These are phyloP conservation scores for Spinibarbus caldwelli DNA, from an alignment of 2,797 vertebrate species.

Conservation along the genomic window DNA sequence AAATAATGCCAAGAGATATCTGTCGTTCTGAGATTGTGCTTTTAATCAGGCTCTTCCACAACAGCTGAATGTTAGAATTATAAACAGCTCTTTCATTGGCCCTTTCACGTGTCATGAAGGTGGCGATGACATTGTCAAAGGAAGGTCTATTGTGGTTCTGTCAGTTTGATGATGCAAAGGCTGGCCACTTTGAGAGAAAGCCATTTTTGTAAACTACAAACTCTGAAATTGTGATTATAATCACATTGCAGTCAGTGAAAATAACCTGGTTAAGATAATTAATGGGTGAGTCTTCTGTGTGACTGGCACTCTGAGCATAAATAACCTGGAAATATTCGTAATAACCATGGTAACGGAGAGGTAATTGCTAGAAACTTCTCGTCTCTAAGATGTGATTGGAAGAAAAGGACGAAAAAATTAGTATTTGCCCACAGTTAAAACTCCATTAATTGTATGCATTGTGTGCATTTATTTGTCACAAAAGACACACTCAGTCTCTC, in stretches of 20 bases:
- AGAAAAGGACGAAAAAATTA: conserved; percentile 64
- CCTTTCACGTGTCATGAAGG: conserved; percentile 3
- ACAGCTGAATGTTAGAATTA: conserved; percentile 10
- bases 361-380: conserved; percentile 75
- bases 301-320: conserved; percentile 77
- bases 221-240: conserved; percentile 65
- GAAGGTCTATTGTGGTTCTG: conserved; percentile 28
- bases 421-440: conserved; percentile 61
- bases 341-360: conserved; percentile 77
- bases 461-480: conserved; percentile 67
- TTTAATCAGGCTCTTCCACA: conserved; percentile 18
- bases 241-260: conserved; percentile 68
- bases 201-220: conserved; percentile 52
- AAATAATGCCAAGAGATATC: conserved; percentile 42
- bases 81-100: conserved; percentile 33
- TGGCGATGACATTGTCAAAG: conserved; percentile 24
- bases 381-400: conserved; percentile 59
- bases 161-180: conserved; percentile 24
- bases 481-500: conserved; percentile 57
- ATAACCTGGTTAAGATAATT: conserved; percentile 75
- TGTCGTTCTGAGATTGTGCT: conserved; percentile 48
- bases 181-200: conserved; percentile 6
- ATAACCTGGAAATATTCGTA: conserved; percentile 80
- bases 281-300: conserved; percentile 69
- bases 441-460: conserved; percentile 69